Evolutionary conservation across 2,113 vertebrate genomes (phyloP).

Genomic region (Caloenas nicobarica): DNA sequence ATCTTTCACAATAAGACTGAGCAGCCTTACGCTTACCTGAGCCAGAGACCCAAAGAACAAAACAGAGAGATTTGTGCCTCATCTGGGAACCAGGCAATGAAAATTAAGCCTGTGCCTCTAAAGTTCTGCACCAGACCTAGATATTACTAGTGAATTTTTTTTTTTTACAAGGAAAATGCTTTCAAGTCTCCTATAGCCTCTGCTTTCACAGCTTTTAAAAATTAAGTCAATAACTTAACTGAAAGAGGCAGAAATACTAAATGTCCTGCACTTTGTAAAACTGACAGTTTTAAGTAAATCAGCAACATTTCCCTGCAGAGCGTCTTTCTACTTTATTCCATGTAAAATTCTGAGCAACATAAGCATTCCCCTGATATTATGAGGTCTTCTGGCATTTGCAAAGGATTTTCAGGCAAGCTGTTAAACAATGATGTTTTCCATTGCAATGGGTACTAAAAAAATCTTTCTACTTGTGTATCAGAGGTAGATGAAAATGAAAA

Average conservation of each 20-base stretch:
- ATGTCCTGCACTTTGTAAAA: neutral
- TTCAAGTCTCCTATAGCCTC: neutral
- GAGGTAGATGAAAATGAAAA: neutral
- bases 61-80: neutral
- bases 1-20: neutral
- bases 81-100: neutral
- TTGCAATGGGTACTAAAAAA: neutral
- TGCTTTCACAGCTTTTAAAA: neutral
- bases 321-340: neutral
- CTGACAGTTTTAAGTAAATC: neutral
- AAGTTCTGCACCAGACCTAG: neutral
- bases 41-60: neutral
- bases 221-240: neutral
- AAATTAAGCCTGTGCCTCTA: neutral
- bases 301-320: neutral
- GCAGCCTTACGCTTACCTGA: neutral
- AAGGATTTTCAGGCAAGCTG: neutral
- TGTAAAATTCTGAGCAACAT: neutral
- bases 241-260: neutral
- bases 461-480: neutral
- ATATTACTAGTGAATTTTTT: neutral
- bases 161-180: neutral
- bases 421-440: slow-evolving; percentile 13
- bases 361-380: neutral
- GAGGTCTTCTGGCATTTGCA: neutral